Evolutionary conservation across 2,888 invertebrate genomes (phyloP).

Genomic region (Pyrgus malvae): DNA sequence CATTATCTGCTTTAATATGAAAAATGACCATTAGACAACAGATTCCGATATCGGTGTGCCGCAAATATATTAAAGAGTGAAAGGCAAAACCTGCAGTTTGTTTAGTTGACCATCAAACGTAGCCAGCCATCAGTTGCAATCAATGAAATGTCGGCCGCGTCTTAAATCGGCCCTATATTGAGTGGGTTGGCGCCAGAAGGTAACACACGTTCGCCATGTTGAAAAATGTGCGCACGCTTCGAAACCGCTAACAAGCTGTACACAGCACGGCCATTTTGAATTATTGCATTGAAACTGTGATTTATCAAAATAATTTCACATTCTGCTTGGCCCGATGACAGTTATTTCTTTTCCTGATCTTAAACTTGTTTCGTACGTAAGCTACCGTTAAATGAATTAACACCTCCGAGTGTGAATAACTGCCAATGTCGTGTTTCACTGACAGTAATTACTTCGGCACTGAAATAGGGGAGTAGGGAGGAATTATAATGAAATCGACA

Average conservation of each 20-base stretch:
- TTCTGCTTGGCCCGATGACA: constrained; percentile 38
- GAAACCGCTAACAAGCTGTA: constrained; percentile 49
- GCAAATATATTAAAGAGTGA: constrained; percentile 26
- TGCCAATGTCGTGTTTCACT: constrained; percentile 49
- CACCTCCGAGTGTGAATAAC: constrained; percentile 54
- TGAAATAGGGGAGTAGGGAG: constrained; percentile 40
- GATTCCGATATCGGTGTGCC: constrained; percentile 20
- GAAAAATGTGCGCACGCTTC: constrained; percentile 49
- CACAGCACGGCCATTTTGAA: constrained; percentile 43
- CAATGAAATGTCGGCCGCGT: constrained; percentile 50
- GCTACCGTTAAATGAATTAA: constrained; percentile 57
- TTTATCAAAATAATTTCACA: constrained; percentile 47
- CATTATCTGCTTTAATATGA: constrained; percentile 28
- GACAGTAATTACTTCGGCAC: constrained; percentile 52
- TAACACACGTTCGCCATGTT: constrained; percentile 50
- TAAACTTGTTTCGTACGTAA: constrained; percentile 51
- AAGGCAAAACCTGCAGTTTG: constrained; percentile 38
- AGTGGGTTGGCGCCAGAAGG: constrained; percentile 56
- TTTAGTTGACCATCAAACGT: constrained; percentile 25
- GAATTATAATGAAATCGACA: constrained; percentile 41
- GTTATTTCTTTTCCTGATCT: constrained; percentile 39
- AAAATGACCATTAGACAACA: constrained; percentile 28
- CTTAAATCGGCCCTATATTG: constrained; percentile 53
- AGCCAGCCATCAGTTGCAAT: constrained; percentile 25
- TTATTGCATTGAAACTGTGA: constrained; percentile 41